Conservation (phyloP, 2,113 vertebrate genomes). For the Epinephelus lanceolatus region DNA sequence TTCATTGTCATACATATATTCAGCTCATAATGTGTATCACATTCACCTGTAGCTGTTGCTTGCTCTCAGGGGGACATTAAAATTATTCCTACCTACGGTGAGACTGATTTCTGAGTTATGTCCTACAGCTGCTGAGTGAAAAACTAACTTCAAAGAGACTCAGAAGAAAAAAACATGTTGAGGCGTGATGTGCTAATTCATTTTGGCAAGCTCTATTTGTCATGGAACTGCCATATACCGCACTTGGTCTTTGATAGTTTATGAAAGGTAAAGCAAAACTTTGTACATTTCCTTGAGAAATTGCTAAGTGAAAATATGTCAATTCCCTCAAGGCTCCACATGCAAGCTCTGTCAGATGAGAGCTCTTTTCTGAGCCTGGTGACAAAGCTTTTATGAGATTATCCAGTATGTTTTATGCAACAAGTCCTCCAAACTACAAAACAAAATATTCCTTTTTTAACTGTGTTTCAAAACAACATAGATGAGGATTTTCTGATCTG, state of each 20-base stretch:
- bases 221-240: neutral
- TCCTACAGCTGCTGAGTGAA: neutral
- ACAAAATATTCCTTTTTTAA: neutral
- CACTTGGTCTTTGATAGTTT: neutral
- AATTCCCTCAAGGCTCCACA: no score
- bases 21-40: neutral
- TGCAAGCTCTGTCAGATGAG: neutral
- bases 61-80: neutral
- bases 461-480: neutral
- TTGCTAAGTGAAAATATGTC: neutral
- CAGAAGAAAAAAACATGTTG: neutral
- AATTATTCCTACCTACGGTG: neutral
- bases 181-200: neutral
- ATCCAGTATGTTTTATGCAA: neutral
- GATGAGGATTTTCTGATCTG: neutral
- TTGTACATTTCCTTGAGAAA: neutral
- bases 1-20: slow-evolving; percentile 5
- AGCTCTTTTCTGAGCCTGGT: neutral
- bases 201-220: slow-evolving; percentile 6
- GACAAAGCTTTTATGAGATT: neutral
- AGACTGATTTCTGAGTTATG: neutral
- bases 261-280: slow-evolving; percentile 2
- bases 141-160: slow-evolving; percentile 1
- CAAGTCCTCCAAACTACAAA: neutral
- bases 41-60: neutral